Conservation (phyloP, 2,888 invertebrate genomes). For the Onthophagus sagittarius region DNA sequence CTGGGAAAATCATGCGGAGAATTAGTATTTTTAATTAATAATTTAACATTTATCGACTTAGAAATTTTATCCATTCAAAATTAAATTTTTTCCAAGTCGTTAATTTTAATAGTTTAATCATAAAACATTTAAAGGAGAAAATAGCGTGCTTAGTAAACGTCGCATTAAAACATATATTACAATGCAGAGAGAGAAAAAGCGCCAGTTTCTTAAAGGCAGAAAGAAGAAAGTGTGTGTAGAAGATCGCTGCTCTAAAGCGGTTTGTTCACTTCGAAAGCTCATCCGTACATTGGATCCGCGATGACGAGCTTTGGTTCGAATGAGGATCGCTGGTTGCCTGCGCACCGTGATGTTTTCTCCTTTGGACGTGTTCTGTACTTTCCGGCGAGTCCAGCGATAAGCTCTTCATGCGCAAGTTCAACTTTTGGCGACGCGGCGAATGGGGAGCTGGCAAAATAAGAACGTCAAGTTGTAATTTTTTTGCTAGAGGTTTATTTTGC, state of each 20-base stretch:
- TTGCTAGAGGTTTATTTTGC: neutral
- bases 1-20: slow-evolving; percentile 36
- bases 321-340: slow-evolving; percentile 47
- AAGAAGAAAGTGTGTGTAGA: neutral
- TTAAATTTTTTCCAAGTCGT: neutral
- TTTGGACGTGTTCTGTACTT: slow-evolving; percentile 77
- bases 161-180: neutral
- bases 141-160: neutral
- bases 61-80: neutral
- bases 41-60: neutral
- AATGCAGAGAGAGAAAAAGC: neutral
- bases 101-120: neutral
- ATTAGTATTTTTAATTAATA: slow-evolving; percentile 1
- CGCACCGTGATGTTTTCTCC: slow-evolving; percentile 59
- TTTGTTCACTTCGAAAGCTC: neutral
- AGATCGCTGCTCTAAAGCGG: neutral
- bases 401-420: slow-evolving; percentile 97
- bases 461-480: neutral
- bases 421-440: slow-evolving; percentile 91
- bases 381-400: slow-evolving; percentile 95
- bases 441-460: slow-evolving; percentile 69
- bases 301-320: slow-evolving; percentile 56
- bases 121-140: neutral
- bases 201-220: neutral
- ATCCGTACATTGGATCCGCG: slow-evolving; percentile 59